Base-by-base conservation (phyloP, 2,888 invertebrate species). In the Deilephila elpenor region DNA sequence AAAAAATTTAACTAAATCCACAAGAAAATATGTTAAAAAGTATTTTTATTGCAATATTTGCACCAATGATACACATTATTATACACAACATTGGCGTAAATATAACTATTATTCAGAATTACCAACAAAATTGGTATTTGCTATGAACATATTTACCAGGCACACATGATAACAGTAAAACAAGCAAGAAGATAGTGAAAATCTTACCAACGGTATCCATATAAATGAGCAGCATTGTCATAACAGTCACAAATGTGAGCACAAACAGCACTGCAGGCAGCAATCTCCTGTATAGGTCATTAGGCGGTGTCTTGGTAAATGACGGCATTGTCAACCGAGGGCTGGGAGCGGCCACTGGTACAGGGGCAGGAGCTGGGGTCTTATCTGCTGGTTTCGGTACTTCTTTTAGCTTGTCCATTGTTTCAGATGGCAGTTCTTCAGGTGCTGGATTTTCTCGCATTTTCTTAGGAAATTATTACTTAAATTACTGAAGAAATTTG, bases 141-240 rank as follows among this genome's bases (percentile, higher is more conserved):
- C 32, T 32, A 5, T 32, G 32, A 32, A 3, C 32, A 32, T 32
- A 5, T 3, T 5, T 32, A 5, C 32, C 32, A 32, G 32, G 32
- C 32, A 32, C 4, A 5, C 32, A 32, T 32, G 5, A 3, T 32
- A 32, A 32, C 5, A 32, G 32, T 25, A 25, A 1, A 25, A 25
- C 25, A 25, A 25, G 25, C 25, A 25, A 25, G 25, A 25, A 25
- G 25, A 25, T 25, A 25, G 25, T 25, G 25, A 25, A 1, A 20
- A 67, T 3, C 93, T 95, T 90, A 97, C 97, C 97, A 91, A 96
- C 97, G 81, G 97, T 97, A 88, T 97, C 97, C 96, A 97, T 97
- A 89, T 97, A 97, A 79, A 97, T 96, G 64, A 97, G 95, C 78
- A 97, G 95, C 84, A 97, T 95, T 17, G 97, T 96, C 96, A 97